Conservation (phyloP, 1,140 invertebrate species). For the Onthophagus taurus region DNA sequence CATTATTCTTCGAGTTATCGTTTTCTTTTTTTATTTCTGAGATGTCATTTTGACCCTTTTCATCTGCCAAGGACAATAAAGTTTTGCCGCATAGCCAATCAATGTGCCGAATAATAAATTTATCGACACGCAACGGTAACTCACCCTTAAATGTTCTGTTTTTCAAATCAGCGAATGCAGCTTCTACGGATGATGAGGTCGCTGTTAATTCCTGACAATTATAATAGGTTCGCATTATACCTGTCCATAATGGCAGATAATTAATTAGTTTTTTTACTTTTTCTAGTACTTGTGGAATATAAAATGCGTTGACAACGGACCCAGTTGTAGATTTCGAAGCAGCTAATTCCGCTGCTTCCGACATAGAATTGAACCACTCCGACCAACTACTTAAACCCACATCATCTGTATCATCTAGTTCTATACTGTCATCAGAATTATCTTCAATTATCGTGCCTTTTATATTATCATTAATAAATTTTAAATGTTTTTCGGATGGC, state of each 20-base stretch:
- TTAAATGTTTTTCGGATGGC: not conserved
- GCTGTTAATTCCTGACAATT: not conserved
- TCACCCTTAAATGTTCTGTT: too few relatives aligned
- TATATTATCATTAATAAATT: not conserved
- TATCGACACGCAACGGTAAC: too few relatives aligned
- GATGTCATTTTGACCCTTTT: too few relatives aligned
- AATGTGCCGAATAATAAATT: not conserved
- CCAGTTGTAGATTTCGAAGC: not conserved
- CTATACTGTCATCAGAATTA: not conserved
- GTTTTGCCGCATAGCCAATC: not conserved
- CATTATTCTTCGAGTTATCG: too few relatives aligned
- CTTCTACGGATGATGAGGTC: not conserved
- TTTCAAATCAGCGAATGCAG: too few relatives aligned
- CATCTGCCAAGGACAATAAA: not conserved
- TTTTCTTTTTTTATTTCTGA: too few relatives aligned
- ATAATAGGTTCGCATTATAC: not conserved
- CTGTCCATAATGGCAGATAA: not conserved
- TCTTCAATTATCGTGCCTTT: slow-evolving; percentile 1
- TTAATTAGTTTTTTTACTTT: not conserved
- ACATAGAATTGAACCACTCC: not conserved
- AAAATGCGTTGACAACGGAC: too few relatives aligned
- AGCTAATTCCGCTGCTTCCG: not conserved
- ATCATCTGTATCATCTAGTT: not conserved
- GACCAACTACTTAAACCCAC: not conserved
- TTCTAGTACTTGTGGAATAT: not conserved